Evolutionary conservation across 2,888 invertebrate genomes (phyloP), one percentile per base, ranked within the genome.

Genomic region (Patella ulyssiponensis): DNA sequence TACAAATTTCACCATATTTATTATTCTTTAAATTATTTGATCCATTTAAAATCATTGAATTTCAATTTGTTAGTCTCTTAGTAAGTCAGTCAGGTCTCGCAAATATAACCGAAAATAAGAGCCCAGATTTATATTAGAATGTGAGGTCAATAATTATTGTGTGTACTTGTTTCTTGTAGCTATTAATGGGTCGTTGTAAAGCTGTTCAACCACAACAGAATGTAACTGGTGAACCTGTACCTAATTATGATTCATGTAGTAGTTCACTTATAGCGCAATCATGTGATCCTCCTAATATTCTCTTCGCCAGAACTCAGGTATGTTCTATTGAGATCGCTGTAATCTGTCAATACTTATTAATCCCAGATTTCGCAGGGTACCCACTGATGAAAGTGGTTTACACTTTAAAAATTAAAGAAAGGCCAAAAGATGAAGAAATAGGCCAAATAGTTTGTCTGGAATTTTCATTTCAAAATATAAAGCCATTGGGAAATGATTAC

Each of bases 161-260:
- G 7, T 44, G 7, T 44, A 44, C 44, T 44, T 44, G 44, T 44
- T 44, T 44, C 7, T 44, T 44, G 44, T 9, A 44, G 44, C 44
- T 44, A 9, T 5, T 44, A 23, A 75, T 83, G n/a, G 88, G 88
- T 3, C 86, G 84, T 70, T 87, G 86, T 79, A 88, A 88, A 73
- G 70, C 80, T 5, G 23, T 88, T 53, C 77, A 72, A 72, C 77
- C 77, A 12, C 76, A 79, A 7, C 71, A 79, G 3, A 64, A 54
- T 17, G 72, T 75, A 1, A 74, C 20, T n/a, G 77, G 86, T 14
- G 88, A 88, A 69, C 88, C 88, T 9, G 87, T 87, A 17, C 88
- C 88, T 3, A 88, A 88, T 78, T 88, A 81, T 85, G 88, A 88
- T 80, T 87, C 85, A 73, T 87, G 87, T 76, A 75, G 87, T 20